Percentiles rank a stretch among this genome's conserved stretches.
Evolutionary conservation across 2,113 vertebrate genomes (phyloP).

Genomic region (Trogon surrucura): DNA sequence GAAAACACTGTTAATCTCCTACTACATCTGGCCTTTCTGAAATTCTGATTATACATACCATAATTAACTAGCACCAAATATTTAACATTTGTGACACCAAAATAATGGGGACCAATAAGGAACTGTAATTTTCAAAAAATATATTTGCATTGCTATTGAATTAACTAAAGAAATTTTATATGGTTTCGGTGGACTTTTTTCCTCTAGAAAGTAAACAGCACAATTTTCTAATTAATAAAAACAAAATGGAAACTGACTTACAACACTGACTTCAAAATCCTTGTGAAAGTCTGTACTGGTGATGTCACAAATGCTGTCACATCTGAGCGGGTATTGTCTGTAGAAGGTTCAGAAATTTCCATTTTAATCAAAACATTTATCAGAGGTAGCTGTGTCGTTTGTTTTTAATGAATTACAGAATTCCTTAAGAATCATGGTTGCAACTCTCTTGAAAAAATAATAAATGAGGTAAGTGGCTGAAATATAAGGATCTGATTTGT

Average conservation of each 20-base stretch:
- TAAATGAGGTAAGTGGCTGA: neutral
- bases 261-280: conserved; percentile 58
- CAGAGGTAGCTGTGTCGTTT: neutral
- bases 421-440: neutral
- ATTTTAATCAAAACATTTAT: conserved; percentile 53
- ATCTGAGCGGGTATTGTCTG: conserved; percentile 51
- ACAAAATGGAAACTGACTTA: conserved; percentile 27
- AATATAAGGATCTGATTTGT: neutral
- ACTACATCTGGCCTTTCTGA: conserved; percentile 7
- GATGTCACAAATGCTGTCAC: conserved; percentile 65
- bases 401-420: neutral
- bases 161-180: neutral
- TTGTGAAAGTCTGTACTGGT: conserved; percentile 61
- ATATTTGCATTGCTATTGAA: neutral
- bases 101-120: neutral
- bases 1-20: neutral
- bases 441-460: neutral
- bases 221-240: conserved; percentile 39
- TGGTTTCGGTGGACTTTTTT: neutral
- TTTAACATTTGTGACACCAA: conserved; percentile 62
- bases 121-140: conserved; percentile 18
- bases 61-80: conserved; percentile 14
- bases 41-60: conserved; percentile 5
- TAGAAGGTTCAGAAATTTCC: conserved; percentile 57
- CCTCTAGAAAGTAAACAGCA: conserved; percentile 4